Evolutionary conservation across 2,888 invertebrate species (phyloP).

Genomic region (Diadegma fenestrale): DNA sequence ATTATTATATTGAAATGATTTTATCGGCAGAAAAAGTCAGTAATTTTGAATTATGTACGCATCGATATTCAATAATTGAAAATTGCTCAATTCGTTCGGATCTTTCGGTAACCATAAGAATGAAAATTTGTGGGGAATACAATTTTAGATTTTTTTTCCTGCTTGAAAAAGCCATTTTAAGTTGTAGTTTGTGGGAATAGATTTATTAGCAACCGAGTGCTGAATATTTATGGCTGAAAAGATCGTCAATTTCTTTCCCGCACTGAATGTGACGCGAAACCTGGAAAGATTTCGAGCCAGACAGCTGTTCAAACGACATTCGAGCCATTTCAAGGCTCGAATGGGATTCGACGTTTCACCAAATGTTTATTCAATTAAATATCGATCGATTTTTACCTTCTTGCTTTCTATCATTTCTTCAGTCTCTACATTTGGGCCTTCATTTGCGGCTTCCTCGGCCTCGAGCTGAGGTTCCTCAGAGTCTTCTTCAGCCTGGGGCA

Average conservation of each 20-base stretch:
- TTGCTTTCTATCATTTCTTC: constrained; percentile 77
- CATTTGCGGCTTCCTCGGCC: constrained; percentile 80
- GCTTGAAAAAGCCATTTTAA: not conserved
- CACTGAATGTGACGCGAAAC: too few species aligned
- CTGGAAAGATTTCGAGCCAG: too few species aligned
- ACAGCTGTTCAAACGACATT: too few species aligned
- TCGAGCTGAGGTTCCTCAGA: constrained; percentile 81
- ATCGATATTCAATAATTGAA: not conserved
- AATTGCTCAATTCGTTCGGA: not conserved
- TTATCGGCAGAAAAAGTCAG: not conserved
- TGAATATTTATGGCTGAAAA: not conserved
- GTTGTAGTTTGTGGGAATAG: not conserved
- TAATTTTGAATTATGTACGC: not conserved
- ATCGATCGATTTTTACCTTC: constrained; percentile 74
- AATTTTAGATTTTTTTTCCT: not conserved
- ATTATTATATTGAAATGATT: not conserved
- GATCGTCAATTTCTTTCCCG: not conserved
- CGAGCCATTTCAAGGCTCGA: too few species aligned
- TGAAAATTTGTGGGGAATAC: not conserved
- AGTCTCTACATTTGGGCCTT: constrained; percentile 75
- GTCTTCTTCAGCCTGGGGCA: constrained; percentile 83
- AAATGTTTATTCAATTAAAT: not conserved
- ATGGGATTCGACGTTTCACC: not conserved
- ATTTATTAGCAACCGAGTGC: not conserved
- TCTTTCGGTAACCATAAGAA: not conserved